Conservation (phyloP, 2,888 invertebrate genomes). For the Tetragnatha montana region DNA sequence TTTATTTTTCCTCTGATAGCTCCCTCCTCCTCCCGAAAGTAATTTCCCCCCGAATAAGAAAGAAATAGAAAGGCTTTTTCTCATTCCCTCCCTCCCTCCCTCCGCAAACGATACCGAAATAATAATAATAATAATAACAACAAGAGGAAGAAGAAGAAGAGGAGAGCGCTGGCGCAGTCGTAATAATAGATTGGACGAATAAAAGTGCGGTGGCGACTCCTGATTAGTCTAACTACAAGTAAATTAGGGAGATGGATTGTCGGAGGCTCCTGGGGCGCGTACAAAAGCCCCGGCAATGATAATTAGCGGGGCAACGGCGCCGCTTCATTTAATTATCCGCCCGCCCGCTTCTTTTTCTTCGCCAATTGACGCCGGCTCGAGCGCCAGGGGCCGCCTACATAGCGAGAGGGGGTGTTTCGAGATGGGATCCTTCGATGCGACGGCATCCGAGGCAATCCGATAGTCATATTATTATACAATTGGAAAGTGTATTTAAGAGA, state of each 20-base stretch:
- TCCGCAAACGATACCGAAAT: conserved; percentile 42
- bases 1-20: conserved; percentile 43
- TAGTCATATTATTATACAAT: no score
- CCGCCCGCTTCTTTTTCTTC: conserved; percentile 30
- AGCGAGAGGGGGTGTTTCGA: background rate
- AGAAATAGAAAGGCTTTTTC: conserved; percentile 10
- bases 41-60: conserved; percentile 26
- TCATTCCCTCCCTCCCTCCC: background rate
- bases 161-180: conserved; percentile 9
- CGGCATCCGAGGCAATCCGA: background rate
- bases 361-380: conserved; percentile 35
- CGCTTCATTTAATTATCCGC: conserved; percentile 65
- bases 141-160: conserved; percentile 34
- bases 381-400: background rate
- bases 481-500: no score
- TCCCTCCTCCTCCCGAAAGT: conserved; percentile 5
- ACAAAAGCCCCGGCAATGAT: conserved; percentile 63
- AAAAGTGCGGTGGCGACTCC: conserved; percentile 52
- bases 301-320: conserved; percentile 67
- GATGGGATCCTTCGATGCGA: background rate
- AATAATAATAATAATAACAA: conserved; percentile 13
- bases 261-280: conserved; percentile 17
- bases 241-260: conserved; percentile 69
- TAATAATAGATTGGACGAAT: conserved; percentile 58
- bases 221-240: conserved; percentile 70